Conservation (phyloP, 2,113 vertebrate genomes). For the Melanerpes aurifrons region DNA sequence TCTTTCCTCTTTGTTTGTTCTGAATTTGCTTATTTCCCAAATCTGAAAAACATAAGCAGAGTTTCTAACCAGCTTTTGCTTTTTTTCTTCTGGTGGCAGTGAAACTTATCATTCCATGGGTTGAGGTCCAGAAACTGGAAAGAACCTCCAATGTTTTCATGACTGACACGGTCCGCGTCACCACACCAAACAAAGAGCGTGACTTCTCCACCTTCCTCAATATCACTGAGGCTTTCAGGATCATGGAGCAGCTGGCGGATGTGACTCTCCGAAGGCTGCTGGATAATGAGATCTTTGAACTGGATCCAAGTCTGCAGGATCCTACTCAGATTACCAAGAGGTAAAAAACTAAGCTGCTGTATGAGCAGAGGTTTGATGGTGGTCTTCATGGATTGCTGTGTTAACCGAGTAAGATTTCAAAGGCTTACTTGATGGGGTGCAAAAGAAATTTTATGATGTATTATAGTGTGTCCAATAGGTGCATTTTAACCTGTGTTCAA, state of each 20-base stretch:
- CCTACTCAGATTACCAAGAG: constrained; percentile 91
- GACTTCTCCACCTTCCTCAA: constrained; percentile 97
- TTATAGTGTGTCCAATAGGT: neutral
- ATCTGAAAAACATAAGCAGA: neutral
- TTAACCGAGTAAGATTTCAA: neutral
- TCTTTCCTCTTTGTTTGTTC: neutral
- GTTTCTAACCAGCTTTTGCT: neutral
- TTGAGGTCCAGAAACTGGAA: constrained; percentile 91
- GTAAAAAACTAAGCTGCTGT: constrained; percentile 66
- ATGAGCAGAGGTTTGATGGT: neutral
- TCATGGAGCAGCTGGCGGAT: constrained; percentile 94
- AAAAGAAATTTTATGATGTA: neutral
- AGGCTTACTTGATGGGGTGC: neutral
- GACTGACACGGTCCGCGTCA: constrained; percentile 87
- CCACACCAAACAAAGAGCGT: constrained; percentile 84
- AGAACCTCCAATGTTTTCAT: constrained; percentile 88
- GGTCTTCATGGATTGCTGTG: neutral
- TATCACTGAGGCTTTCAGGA: constrained; percentile 85
- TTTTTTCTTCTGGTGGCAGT: constrained; percentile 74
- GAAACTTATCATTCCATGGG: constrained; percentile 93
- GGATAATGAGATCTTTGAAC: constrained; percentile 90
- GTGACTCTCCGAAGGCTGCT: constrained; percentile 90
- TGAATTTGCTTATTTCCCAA: neutral
- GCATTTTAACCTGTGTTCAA: neutral
- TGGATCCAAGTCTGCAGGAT: constrained; percentile 89